These are phyloP conservation scores for Knipowitschia caucasica DNA, from an alignment of 2,797 vertebrate genomes.

Conservation along the genomic window DNA sequence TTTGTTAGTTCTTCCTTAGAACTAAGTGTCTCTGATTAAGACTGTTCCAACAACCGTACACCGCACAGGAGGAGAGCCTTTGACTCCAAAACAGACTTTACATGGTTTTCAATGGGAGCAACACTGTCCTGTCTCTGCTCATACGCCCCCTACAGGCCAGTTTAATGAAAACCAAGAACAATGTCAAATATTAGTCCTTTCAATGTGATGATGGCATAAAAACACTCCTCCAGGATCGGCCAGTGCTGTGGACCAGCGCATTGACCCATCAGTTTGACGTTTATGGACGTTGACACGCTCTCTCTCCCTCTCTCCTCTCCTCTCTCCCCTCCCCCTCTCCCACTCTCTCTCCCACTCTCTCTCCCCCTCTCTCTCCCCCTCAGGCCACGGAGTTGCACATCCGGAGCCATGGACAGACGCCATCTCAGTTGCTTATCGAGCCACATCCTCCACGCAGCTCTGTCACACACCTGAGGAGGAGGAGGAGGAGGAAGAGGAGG, in stretches of 20 bases:
- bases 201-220: no score
- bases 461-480: conserved; percentile 99
- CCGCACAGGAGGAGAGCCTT: no score
- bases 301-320: conserved; percentile 49
- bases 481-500: no score
- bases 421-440: conserved; percentile 99
- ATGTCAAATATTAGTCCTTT: no score
- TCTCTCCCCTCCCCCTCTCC: conserved; percentile 25
- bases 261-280: conserved; percentile 91
- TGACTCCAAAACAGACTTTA: no score
- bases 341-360: conserved; percentile 6
- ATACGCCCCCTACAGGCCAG: no score
- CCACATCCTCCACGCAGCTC: conserved; percentile 99
- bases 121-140: no score
- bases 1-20: no score
- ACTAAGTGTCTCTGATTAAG: no score
- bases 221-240: conserved; percentile 87
- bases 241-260: conserved; percentile 88
- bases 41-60: no score
- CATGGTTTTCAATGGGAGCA: no score
- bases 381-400: conserved; percentile 98
- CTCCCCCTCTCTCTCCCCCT: conserved; percentile 65
- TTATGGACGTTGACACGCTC: conserved; percentile 89
- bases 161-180: no score
- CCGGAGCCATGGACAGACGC: conserved; percentile 98